Base-by-base conservation (phyloP, 1,140 invertebrate genomes). In the Mya arenaria region DNA sequence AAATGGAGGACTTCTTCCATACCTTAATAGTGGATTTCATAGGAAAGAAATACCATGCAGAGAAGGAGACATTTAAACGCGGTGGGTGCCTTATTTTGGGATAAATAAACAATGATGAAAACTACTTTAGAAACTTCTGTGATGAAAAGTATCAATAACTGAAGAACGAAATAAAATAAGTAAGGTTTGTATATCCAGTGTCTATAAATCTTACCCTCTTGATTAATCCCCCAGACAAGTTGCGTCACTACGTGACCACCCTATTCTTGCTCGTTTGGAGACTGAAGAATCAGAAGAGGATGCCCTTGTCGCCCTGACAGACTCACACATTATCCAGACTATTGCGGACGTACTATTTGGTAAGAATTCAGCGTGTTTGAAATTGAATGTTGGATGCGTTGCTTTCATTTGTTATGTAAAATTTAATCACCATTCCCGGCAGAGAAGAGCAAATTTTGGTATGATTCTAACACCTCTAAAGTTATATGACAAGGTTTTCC, bases 281-380 rank as follows among this genome's bases (percentile, higher is more conserved):
- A 62, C 73, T 0, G 39, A 48, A 48, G 15, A 65, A 36, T 58
- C 63, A n/a, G 73, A 32, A 19, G 62, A 52, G n/a, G 73, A 63
- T 0, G 30, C 56, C 3, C 10, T 55, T 10, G 36, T 34, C 2
- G 13, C 34, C 19, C 60, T 77, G 25, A 62, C 34, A n/a, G 73
- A 77, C 36, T 36, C 34, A 1, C 73, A 77, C 37, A 39, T 77
- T 8, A 28, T 77, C 1, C 73, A 65, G 37, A 77, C 73, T 4
- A 25, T 63, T 1, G 0, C 60, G 32, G 60, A 77, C 37, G 66
- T 77, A 28, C 66, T 77, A 39, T 65, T 52, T 52, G 73, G 73
- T 77, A 65, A n/a, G 56, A n/a, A n/a, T n/a, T n/a, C n/a, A n/a
- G n/a, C n/a, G n/a, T n/a, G n/a, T n/a, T n/a, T n/a, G n/a, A n/a